Evolutionary conservation across 2,113 vertebrate species (phyloP), one percentile per base, ranked within the genome.

Genomic region (Hemicordylus capensis): DNA sequence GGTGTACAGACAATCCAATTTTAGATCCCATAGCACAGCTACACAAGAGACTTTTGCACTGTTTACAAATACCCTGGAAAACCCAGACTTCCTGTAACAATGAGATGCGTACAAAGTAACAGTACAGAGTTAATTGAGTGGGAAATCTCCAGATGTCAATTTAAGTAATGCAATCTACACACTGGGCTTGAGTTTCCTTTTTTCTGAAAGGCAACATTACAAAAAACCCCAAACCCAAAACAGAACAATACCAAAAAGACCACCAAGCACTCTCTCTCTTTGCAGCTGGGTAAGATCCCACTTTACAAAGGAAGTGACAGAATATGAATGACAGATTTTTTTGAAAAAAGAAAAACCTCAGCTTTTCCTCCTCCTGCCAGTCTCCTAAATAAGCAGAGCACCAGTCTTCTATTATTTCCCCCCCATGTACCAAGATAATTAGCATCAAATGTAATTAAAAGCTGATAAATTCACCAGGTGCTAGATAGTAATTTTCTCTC

Each of bases 401-500:
- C 69, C 63, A 74, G 66, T 5, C n/a, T 80, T 76, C 84, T 14
- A 69, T 84, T 84, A 58, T 72, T 5, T 8, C 11, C 11, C 31
- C 46, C 37, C 51, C 56, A 73, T 59, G 72, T 77, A 1, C 64
- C 2, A 80, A 70, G 84, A 67, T 85, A 28, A 69, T 76, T 46
- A 11, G 1, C 61, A 59, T 72, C 76, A 80, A 26, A 66, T 66
- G 76, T 56, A 79, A 84, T 83, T 76, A 84, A 77, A 56, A 88
- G 76, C 6, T 34, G 54, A 58, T 46, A 67, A 56, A 84, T 84
- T 91, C 8, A 78, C 69, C 44, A 85, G 83, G 80, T 73, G 42
- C 28, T 83, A 63, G 79, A 77, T 82, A 77, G 80, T 48, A 72
- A 76, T 87, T 78, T 77, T 72, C 89, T 44, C 26, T 1, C 28